A percentile compares a stretch with the other conserved stretches of the same genome.
Conservation (phyloP, 2,113 vertebrate genomes). For the Tringa solitaria region DNA sequence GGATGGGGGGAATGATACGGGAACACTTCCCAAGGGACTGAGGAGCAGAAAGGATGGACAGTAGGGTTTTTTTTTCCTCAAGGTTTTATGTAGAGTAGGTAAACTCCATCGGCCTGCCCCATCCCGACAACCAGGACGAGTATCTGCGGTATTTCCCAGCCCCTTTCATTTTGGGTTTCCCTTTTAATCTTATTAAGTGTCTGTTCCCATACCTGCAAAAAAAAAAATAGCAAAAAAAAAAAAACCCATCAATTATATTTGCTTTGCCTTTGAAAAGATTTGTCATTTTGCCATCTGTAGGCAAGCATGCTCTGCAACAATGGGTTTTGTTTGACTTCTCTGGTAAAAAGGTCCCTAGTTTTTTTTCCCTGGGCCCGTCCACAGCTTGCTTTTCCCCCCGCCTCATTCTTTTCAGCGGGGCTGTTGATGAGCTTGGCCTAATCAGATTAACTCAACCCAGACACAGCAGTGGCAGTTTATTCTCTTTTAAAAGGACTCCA, state of each 20-base stretch:
- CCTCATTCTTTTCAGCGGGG: slow-evolving; percentile 81
- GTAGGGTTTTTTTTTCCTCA: not conserved
- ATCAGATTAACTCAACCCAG: slow-evolving; percentile 95
- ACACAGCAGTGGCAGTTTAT: slow-evolving; percentile 86
- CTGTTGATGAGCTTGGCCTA: slow-evolving; percentile 92
- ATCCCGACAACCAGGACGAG: slow-evolving; percentile 49
- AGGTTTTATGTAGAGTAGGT: not conserved
- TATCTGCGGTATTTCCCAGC: slow-evolving; percentile 48
- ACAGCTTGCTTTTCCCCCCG: slow-evolving; percentile 51
- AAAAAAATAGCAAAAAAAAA: not conserved
- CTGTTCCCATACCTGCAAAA: slow-evolving; percentile 77
- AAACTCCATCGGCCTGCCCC: slow-evolving; percentile 56
- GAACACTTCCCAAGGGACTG: not conserved
- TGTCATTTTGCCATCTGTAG: slow-evolving; percentile 89
- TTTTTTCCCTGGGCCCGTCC: slow-evolving; percentile 63
- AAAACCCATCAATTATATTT: slow-evolving; percentile 77
- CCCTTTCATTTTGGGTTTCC: slow-evolving; percentile 63
- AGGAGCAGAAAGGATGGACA: fast-evolving
- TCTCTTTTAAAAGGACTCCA: slow-evolving; percentile 84
- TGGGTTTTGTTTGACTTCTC: slow-evolving; percentile 81
- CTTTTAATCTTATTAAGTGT: slow-evolving; percentile 77
- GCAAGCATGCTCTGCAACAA: slow-evolving; percentile 80
- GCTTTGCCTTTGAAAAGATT: slow-evolving; percentile 77
- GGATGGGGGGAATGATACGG: fast-evolving
- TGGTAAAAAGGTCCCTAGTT: slow-evolving; percentile 69